phyloP scores from a whole-genome alignment of 2,797 vertebrate species.

The Coracias cyanogaster region DNA sequence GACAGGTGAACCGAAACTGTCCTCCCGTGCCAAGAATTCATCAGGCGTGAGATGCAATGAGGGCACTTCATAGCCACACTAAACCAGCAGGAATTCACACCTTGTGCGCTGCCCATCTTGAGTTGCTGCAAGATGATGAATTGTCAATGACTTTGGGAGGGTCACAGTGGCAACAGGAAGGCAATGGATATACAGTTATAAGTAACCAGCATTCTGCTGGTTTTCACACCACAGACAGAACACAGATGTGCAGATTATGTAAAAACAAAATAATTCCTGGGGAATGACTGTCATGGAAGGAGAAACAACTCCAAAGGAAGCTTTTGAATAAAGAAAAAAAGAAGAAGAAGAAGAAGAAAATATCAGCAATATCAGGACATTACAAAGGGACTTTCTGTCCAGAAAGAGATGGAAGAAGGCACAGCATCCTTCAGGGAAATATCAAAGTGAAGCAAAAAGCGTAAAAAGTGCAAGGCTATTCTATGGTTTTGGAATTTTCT shows the following conservation, averaged over 20 bases:
- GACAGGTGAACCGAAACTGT: background rate
- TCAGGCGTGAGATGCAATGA: background rate
- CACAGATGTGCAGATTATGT: background rate
- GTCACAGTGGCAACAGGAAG: background rate
- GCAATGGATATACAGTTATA: background rate
- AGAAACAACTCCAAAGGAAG: background rate
- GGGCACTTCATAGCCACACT: background rate
- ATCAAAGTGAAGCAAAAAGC: background rate
- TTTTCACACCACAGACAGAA: background rate
- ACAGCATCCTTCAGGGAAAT: background rate
- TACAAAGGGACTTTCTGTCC: background rate
- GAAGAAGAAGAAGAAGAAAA: background rate
- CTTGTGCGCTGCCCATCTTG: background rate
- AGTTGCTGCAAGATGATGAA: background rate
- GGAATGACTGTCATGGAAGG: background rate
- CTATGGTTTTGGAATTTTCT: background rate
- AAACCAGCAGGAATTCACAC: background rate
- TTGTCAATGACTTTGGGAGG: background rate
- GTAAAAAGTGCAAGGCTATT: background rate
- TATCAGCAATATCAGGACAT: background rate
- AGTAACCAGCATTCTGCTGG: background rate
- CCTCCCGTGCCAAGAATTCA: background rate
- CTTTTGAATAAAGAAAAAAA: background rate
- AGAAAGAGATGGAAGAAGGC: background rate
- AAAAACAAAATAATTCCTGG: background rate